Evolutionary conservation across 2,888 invertebrate genomes (phyloP).

Genomic region (Acleris laterana): DNA sequence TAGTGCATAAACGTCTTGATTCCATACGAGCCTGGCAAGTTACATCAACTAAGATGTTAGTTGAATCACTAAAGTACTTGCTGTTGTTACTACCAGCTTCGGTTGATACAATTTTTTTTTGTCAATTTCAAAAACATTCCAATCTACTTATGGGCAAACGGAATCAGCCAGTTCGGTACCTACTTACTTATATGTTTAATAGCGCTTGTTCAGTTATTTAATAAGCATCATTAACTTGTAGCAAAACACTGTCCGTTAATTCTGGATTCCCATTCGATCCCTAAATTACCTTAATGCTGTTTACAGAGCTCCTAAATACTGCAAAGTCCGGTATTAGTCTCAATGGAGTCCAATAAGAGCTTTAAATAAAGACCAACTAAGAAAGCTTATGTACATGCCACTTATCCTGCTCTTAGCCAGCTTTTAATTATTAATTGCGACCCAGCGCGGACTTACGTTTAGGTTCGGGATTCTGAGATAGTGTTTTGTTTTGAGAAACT

Average conservation of each 20-base stretch:
- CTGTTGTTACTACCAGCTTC: too few species aligned
- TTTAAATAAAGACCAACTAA: constrained; percentile 18
- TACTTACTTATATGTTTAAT: too few species aligned
- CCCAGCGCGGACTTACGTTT: constrained; percentile 33
- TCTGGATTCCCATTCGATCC: background rate
- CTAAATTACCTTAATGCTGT: constrained; percentile 3
- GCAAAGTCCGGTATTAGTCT: constrained; percentile 11
- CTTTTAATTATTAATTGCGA: constrained; percentile 57
- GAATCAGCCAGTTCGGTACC: too few species aligned
- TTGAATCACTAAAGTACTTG: too few species aligned
- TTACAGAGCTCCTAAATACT: constrained; percentile 12
- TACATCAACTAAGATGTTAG: too few species aligned
- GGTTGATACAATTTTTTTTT: too few species aligned
- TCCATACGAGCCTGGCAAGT: too few species aligned
- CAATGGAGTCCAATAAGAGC: constrained; percentile 7
- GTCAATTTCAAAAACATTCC: too few species aligned
- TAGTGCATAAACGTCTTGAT: too few species aligned
- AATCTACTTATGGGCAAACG: too few species aligned
- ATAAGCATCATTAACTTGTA: background rate
- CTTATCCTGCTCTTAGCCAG: constrained; percentile 55
- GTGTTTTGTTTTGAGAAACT: constrained; percentile 1
- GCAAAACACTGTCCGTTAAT: background rate
- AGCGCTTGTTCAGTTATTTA: too few species aligned
- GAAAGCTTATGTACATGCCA: constrained; percentile 43
- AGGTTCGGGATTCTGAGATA: background rate